Conservation (phyloP, 2,888 invertebrate genomes). For the Portevinia maculata region DNA sequence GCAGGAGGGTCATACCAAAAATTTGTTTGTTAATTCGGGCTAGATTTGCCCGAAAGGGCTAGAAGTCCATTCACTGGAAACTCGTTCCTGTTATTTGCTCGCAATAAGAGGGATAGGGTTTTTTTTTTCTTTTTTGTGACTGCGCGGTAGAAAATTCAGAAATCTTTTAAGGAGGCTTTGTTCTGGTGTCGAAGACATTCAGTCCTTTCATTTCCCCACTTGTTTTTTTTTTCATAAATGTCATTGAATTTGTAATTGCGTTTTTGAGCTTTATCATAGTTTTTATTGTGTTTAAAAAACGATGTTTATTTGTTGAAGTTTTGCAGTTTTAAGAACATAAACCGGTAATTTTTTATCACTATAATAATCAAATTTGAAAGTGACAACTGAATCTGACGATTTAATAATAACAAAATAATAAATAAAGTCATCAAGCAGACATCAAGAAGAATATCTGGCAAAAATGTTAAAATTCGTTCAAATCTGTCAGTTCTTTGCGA, state of each 20-base stretch:
- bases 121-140: conserved; percentile 7
- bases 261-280: not conserved
- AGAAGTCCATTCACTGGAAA: too few species aligned
- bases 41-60: too few species aligned
- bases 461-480: conserved; percentile 66
- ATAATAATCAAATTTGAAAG: conserved; percentile 9
- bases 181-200: conserved; percentile 7
- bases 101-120: not conserved
- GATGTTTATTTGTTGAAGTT: not conserved
- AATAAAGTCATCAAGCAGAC: conserved; percentile 1
- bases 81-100: not conserved
- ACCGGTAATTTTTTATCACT: conserved; percentile 24
- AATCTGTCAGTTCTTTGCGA: conserved; percentile 58
- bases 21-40: too few species aligned
- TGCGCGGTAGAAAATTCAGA: conserved; percentile 7
- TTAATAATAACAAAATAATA: not conserved
- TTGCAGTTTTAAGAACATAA: conserved; percentile 36
- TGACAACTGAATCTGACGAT: conserved; percentile 1
- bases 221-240: conserved; percentile 9
- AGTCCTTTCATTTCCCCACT: conserved; percentile 2
- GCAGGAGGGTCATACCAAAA: too few species aligned
- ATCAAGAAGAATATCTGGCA: conserved; percentile 11
- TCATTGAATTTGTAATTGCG: conserved; percentile 3
- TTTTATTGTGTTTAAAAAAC: not conserved
- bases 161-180: conserved; percentile 26